phyloP scores from a whole-genome alignment of 2,113 vertebrate genomes.

The Apaloderma vittatum region DNA sequence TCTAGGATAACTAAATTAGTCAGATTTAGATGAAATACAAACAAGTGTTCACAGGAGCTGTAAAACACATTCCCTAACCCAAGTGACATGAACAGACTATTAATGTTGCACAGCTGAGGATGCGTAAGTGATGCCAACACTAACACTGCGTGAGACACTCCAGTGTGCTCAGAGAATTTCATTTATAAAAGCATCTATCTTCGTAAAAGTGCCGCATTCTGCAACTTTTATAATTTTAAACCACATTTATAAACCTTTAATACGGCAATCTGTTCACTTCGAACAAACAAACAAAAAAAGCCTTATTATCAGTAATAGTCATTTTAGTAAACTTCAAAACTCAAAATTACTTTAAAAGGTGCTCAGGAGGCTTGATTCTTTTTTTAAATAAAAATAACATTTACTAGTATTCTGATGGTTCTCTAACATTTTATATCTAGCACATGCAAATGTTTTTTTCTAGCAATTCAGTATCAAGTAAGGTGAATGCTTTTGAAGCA shows the following conservation, averaged over 20 bases:
- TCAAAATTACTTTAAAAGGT: background rate
- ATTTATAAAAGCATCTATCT: background rate
- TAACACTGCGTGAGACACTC: background rate
- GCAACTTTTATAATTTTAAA: background rate
- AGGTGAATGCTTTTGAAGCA: background rate
- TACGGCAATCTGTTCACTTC: background rate
- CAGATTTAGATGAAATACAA: conserved; percentile 58
- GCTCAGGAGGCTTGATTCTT: background rate
- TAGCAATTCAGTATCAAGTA: background rate
- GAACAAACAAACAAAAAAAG: background rate
- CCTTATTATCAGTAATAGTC: background rate
- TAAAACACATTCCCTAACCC: conserved; percentile 19
- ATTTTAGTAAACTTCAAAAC: background rate
- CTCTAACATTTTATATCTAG: background rate
- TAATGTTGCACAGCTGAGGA: background rate
- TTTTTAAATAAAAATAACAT: background rate
- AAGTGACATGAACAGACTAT: conserved; percentile 26
- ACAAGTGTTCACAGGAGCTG: conserved; percentile 37
- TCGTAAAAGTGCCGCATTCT: background rate
- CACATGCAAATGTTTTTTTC: background rate
- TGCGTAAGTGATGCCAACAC: background rate
- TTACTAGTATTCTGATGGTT: background rate
- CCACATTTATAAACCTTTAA: background rate
- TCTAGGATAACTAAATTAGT: conserved; percentile 69
- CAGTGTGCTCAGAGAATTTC: background rate